Evolutionary conservation across 1,140 invertebrate genomes (phyloP).

Genomic region (Brachionus asplanchnoidis): DNA sequence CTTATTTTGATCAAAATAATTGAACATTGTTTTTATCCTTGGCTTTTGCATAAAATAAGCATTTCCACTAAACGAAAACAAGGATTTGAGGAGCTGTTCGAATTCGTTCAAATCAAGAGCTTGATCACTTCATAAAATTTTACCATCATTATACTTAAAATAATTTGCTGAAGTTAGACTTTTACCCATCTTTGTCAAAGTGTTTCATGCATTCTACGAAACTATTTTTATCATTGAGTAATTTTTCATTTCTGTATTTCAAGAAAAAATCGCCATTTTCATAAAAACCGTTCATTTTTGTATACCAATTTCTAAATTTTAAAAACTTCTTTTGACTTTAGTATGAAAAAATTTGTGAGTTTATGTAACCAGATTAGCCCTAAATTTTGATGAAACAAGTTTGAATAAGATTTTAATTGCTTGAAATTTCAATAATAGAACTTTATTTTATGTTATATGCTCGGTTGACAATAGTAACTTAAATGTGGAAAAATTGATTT

Average conservation of each 20-base stretch:
- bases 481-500: neutral
- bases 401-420: neutral
- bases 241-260: conserved; percentile 23
- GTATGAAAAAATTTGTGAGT: neutral
- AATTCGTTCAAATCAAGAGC: conserved; percentile 31
- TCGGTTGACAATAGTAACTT: conserved; percentile 39
- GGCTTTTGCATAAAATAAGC: conserved; percentile 39
- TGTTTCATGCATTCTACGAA: conserved; percentile 24
- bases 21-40: conserved; percentile 36
- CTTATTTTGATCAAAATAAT: conserved; percentile 21
- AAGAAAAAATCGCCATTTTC: conserved; percentile 33
- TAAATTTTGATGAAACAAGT: neutral
- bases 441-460: neutral
- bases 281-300: conserved; percentile 7
- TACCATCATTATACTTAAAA: neutral
- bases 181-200: conserved; percentile 30
- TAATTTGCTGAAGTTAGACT: neutral
- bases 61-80: conserved; percentile 32
- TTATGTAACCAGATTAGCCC: neutral
- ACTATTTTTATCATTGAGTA: conserved; percentile 18
- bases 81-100: conserved; percentile 17
- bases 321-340: too few species aligned
- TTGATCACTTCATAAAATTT: conserved; percentile 5
- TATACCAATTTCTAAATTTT: neutral
- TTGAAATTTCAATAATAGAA: neutral